phyloP scores from a whole-genome alignment of 2,888 invertebrate species.

The Catocala fraxini region DNA sequence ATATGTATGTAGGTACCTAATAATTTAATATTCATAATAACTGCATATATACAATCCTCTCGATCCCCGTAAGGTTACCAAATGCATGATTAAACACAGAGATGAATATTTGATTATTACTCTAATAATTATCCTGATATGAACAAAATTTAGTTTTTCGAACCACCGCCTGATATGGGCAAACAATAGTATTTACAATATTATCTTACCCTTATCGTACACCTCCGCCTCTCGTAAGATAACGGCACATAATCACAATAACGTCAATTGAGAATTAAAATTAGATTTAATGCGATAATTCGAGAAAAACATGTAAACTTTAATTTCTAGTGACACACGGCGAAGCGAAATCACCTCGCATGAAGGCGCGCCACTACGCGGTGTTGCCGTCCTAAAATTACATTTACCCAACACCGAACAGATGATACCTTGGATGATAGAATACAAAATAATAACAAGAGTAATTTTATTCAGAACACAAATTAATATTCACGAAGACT shows the following conservation, averaged over 20 bases:
- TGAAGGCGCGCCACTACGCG: conserved; percentile 74
- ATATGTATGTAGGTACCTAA: not conserved
- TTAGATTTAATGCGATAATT: conserved; percentile 64
- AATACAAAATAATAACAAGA: conserved; percentile 1
- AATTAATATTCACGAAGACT: too few species aligned
- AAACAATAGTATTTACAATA: conserved; percentile 59
- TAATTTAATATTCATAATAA: conserved; percentile 10
- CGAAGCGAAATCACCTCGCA: conserved; percentile 63
- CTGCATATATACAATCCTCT: not conserved
- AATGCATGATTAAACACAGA: conserved; percentile 21
- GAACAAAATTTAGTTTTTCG: conserved; percentile 46
- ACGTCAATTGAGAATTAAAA: conserved; percentile 65
- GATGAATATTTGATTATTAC: conserved; percentile 34
- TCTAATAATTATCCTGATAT: conserved; percentile 29
- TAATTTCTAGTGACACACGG: conserved; percentile 72
- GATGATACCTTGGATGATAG: conserved; percentile 5
- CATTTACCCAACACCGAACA: conserved; percentile 49
- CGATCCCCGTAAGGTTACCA: conserved; percentile 20
- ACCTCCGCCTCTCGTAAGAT: conserved; percentile 73
- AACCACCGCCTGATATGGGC: conserved; percentile 63
- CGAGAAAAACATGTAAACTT: conserved; percentile 78
- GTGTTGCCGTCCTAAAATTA: conserved; percentile 65
- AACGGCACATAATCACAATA: conserved; percentile 84
- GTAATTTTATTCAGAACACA: too few species aligned
- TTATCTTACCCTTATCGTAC: conserved; percentile 82